Conservation (phyloP, 2,113 vertebrate species). For the Salvelinus alpinus region DNA sequence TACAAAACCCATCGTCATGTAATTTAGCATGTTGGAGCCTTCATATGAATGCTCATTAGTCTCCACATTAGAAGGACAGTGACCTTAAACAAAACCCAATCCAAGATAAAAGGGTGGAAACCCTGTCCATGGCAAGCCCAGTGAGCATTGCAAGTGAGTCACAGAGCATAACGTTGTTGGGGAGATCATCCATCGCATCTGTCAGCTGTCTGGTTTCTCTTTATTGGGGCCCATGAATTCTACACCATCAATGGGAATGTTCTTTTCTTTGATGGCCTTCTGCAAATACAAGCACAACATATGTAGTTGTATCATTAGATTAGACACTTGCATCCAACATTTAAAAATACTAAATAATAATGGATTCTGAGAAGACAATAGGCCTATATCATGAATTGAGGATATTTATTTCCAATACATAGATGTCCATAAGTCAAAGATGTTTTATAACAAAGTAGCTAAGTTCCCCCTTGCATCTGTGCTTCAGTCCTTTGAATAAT, state of each 20-base stretch:
- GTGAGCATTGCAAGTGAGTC: not conserved
- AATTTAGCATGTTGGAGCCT: not conserved
- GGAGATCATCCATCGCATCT: constrained; percentile 55
- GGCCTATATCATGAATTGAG: too few species aligned
- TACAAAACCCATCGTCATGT: not conserved
- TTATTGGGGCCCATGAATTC: constrained; percentile 94
- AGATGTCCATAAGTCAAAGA: too few species aligned
- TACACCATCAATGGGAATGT: constrained; percentile 94
- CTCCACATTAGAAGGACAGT: not conserved
- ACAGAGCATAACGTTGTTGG: not conserved
- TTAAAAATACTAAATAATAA: too few species aligned
- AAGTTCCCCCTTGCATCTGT: too few species aligned
- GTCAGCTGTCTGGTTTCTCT: constrained; percentile 84
- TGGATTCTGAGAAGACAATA: too few species aligned
- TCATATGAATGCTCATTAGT: not conserved
- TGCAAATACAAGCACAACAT: constrained; percentile 52
- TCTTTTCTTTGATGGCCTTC: constrained; percentile 96
- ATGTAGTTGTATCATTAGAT: not conserved
- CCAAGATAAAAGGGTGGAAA: not conserved
- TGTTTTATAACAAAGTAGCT: too few species aligned
- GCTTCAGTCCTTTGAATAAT: too few species aligned
- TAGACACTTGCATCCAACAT: too few species aligned
- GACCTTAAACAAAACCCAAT: not conserved
- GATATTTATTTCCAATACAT: too few species aligned
- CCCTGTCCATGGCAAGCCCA: not conserved